Conservation (phyloP, 2,888 invertebrate species). For the Philonicus albiceps region DNA sequence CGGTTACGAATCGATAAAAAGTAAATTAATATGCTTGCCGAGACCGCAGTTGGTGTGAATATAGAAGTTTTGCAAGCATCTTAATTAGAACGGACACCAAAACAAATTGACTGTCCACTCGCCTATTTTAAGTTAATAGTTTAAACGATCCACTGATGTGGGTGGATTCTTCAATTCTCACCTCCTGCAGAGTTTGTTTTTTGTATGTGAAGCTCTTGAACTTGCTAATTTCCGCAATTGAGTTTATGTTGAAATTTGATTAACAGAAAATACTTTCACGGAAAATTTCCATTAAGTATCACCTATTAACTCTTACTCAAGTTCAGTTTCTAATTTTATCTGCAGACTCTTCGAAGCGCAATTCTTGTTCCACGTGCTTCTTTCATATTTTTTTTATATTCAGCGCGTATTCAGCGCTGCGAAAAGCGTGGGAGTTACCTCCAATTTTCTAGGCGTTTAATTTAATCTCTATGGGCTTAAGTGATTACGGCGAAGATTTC, state of each 20-base stretch:
- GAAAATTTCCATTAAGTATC: not conserved
- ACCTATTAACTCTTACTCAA: not conserved
- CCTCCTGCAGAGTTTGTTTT: not conserved
- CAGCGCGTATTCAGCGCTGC: not conserved
- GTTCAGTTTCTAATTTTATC: not conserved
- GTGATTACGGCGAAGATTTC: not conserved
- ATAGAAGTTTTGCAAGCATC: not conserved
- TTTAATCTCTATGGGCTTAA: not conserved
- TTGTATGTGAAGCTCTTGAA: not conserved
- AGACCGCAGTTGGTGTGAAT: not conserved
- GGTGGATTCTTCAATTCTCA: not conserved
- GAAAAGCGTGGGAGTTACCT: not conserved
- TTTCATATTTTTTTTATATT: not conserved
- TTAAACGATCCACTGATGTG: not conserved
- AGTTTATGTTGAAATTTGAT: not conserved
- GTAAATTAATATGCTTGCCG: not conserved
- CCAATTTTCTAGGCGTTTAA: not conserved
- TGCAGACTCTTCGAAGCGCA: not conserved
- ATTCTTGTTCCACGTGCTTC: not conserved
- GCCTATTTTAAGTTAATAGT: not conserved
- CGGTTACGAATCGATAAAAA: not conserved
- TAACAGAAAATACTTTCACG: not conserved
- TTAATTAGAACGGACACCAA: not conserved
- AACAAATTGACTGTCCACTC: not conserved
- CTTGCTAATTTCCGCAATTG: conserved; percentile 5